phyloP scores from a whole-genome alignment of 2,797 vertebrate species.

The Myioborus melanocephalus region DNA sequence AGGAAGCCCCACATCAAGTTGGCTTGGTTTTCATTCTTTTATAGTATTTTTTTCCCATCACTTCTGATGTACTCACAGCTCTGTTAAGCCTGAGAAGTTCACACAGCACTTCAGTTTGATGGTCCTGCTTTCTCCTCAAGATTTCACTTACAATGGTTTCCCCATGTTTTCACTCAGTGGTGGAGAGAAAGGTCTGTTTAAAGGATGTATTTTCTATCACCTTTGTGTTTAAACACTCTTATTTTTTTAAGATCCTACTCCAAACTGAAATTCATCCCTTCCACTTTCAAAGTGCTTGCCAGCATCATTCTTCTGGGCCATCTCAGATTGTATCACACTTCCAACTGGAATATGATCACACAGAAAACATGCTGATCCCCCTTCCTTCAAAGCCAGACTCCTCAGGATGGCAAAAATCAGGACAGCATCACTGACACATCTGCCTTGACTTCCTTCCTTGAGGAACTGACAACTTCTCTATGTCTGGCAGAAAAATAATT shows the following conservation, averaged over 20 bases:
- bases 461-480: background rate
- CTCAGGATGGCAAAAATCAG: background rate
- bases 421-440: background rate
- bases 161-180: background rate
- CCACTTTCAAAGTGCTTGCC: background rate
- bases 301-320: background rate
- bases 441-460: background rate
- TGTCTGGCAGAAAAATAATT: background rate
- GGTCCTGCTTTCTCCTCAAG: background rate
- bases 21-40: background rate
- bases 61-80: background rate
- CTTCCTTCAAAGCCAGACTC: background rate
- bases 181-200: background rate
- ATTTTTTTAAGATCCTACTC: background rate
- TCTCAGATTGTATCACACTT: background rate
- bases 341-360: background rate
- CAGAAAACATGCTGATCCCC: background rate
- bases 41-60: background rate
- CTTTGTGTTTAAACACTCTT: background rate
- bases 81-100: background rate
- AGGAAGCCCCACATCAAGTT: background rate
- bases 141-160: background rate
- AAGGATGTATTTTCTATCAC: background rate
- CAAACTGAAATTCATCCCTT: background rate
- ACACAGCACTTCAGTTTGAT: background rate